A percentile compares a stretch with the other conserved stretches of the same genome.
Evolutionary conservation across 2,888 invertebrate species (phyloP).

Genomic region (Epiblema foenella): DNA sequence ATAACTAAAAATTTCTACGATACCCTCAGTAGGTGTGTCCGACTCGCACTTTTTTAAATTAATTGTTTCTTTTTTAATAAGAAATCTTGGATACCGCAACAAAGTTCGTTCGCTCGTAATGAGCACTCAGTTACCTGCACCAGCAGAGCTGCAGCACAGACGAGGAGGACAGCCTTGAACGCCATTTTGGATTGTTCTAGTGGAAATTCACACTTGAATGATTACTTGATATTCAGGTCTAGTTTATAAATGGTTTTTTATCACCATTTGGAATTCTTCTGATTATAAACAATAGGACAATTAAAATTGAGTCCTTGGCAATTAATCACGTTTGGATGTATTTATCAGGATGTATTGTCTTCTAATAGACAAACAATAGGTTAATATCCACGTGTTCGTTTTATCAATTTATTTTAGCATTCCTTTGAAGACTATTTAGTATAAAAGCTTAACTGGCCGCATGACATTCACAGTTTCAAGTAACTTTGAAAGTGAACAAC

Average conservation of each 20-base stretch:
- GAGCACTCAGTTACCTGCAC: conserved; percentile 18
- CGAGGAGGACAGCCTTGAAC: conserved; percentile 36
- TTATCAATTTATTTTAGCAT: conserved; percentile 7
- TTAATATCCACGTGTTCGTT: not conserved
- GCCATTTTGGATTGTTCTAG: conserved; percentile 31
- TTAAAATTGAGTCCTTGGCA: not conserved
- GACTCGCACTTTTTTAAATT: too few species aligned
- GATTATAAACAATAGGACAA: not conserved
- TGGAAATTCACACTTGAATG: conserved; percentile 13
- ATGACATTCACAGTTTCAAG: not conserved
- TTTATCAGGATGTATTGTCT: not conserved
- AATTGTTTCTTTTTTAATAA: too few species aligned
- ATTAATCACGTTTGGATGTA: not conserved
- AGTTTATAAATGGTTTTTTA: conserved; percentile 6
- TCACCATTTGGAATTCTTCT: not conserved
- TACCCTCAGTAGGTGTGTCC: too few species aligned
- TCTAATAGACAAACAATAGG: not conserved
- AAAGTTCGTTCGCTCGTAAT: too few species aligned
- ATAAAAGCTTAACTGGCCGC: not conserved
- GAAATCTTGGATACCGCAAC: too few species aligned
- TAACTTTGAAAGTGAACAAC: not conserved
- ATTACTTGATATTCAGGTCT: not conserved
- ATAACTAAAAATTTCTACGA: too few species aligned
- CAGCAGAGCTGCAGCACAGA: conserved; percentile 36
- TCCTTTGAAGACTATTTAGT: not conserved